Base-by-base conservation (phyloP, 2,888 invertebrate genomes). In the Ectobius pallidus region DNA sequence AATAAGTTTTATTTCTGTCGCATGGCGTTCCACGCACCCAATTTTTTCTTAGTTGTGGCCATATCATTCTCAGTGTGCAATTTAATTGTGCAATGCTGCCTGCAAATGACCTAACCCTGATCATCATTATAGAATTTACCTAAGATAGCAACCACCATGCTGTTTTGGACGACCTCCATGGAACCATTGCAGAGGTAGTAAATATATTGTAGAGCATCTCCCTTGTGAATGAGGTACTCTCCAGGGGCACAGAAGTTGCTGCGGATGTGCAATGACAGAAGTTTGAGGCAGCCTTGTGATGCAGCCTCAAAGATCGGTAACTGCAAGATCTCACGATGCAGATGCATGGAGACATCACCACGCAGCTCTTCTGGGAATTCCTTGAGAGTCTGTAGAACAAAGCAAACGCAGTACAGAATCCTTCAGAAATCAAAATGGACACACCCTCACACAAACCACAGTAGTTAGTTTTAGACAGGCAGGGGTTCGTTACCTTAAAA, bases 171-270 rank as follows among this genome's bases (percentile, higher is more conserved):
- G 58, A 97, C 96, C 85, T 97, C 97, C 96, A 97, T 96, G 32
- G 96, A 96, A 6, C 97, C 97, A 81, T 97, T 97, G 85, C 96
- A 97, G 77, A 97, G 91, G 83, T 97, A 96, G 84, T 96, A 97
- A 79, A 97, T 94, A 81, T 95, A 95, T 75, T 93, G 92, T 32
- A 97, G 88, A 6, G 96, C 96, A 80, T 97, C 97, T 49, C 97
- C 97, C 85, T 93, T 94, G 84, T 97, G 97, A 55, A 97, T 92
- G 62, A 97, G 88, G 82, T 92, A 97, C 82, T 97, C 97, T 73
- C 97, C 97, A 3, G 97, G 97, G 11, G 97, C 97, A 81, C 97
- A 97, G 83, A 98, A 97, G 85, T 96, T 96, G 80, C 94, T 92
- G 78, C 95, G 90, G 79, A 97, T 96, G 82, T 96, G 96, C 76